These are phyloP conservation scores for Ophraella communa DNA, from an alignment of 2,888 invertebrate species.

Conservation along the genomic window DNA sequence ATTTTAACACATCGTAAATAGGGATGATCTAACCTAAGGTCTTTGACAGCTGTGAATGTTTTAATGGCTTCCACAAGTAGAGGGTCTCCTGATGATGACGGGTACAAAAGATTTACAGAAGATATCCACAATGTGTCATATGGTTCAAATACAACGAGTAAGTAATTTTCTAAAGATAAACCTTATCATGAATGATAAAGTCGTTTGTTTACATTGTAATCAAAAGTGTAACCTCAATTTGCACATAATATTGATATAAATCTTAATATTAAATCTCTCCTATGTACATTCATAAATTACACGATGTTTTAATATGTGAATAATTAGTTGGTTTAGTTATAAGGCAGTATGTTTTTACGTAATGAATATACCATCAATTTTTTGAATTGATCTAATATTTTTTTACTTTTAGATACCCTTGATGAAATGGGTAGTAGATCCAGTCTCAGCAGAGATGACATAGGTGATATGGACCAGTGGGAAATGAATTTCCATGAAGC, in stretches of 20 bases:
- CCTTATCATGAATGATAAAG: conserved; percentile 23
- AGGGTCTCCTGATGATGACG: conserved; percentile 65
- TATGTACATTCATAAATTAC: not conserved
- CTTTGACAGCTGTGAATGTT: conserved; percentile 35
- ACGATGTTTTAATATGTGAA: not conserved
- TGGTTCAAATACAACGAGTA: conserved; percentile 69
- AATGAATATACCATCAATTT: conserved; percentile 5
- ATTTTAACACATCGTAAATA: conserved; percentile 2
- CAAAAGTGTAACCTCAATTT: not conserved
- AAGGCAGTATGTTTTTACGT: conserved; percentile 23
- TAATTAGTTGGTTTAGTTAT: not conserved
- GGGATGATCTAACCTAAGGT: conserved; percentile 14
- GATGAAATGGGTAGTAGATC: conserved; percentile 71
- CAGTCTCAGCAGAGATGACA: conserved; percentile 64
- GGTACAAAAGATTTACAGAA: conserved; percentile 71
- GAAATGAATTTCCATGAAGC: conserved; percentile 91
- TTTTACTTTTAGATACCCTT: conserved; percentile 54
- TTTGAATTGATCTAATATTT: not conserved
- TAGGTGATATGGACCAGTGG: conserved; percentile 71
- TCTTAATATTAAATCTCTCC: not conserved
- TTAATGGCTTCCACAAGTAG: conserved; percentile 45
- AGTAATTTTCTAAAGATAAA: conserved; percentile 48
- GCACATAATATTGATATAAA: not conserved
- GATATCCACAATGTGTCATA: conserved; percentile 63
- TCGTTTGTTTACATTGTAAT: conserved; percentile 5